A percentile compares a stretch with the other conserved stretches of the same genome.
Evolutionary conservation across 1,140 invertebrate species (phyloP).

Genomic region (Drosophila prosaltans): DNA sequence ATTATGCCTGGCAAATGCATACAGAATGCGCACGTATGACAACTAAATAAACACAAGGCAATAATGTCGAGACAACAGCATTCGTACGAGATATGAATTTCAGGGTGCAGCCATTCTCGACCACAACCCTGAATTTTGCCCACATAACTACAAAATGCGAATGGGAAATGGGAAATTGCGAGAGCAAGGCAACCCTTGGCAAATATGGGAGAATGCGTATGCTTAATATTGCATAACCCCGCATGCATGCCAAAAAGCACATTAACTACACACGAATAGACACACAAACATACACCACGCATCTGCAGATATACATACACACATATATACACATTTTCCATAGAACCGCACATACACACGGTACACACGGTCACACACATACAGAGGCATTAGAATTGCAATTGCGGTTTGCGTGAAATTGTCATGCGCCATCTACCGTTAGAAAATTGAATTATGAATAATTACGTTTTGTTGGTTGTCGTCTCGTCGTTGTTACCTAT

Average conservation of each 20-base stretch:
- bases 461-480: conserved; percentile 56
- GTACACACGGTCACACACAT: conserved; percentile 1
- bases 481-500: neutral
- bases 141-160: neutral
- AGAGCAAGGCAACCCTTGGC: conserved; percentile 18
- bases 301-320: neutral
- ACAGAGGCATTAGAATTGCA: conserved; percentile 34
- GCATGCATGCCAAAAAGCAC: conserved; percentile 74
- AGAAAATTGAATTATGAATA: conserved; percentile 79
- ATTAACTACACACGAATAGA: conserved; percentile 66
- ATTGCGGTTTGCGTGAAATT: conserved; percentile 60
- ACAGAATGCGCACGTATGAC: conserved; percentile 27
- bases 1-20: conserved; percentile 58
- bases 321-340: neutral
- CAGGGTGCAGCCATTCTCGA: neutral
- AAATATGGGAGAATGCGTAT: conserved; percentile 65
- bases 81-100: conserved; percentile 62
- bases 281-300: conserved; percentile 1
- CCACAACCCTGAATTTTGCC: neutral
- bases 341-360: neutral
- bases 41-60: conserved; percentile 59
- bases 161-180: conserved; percentile 20
- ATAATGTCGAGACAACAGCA: conserved; percentile 46
- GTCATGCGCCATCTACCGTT: conserved; percentile 62
- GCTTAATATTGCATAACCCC: conserved; percentile 75